These are phyloP conservation scores for Podilymbus podiceps DNA, from an alignment of 2,113 vertebrate species.

Conservation along the genomic window DNA sequence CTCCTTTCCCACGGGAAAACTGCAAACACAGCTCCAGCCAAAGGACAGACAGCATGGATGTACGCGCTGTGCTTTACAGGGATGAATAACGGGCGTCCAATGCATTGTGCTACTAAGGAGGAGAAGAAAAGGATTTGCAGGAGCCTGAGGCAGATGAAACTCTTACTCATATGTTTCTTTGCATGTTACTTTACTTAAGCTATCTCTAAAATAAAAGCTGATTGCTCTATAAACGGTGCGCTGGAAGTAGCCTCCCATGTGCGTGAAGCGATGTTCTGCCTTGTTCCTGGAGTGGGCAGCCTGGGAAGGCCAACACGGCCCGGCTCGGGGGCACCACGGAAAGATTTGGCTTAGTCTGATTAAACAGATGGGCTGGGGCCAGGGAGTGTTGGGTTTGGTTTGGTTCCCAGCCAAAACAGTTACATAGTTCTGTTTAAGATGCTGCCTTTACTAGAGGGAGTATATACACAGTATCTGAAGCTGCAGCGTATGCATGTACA, in stretches of 20 bases:
- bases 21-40: neutral
- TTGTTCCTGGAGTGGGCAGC: neutral
- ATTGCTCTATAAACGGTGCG: neutral
- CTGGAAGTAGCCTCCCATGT: neutral
- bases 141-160: slow-evolving; percentile 50
- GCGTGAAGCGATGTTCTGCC: neutral
- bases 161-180: slow-evolving; percentile 43
- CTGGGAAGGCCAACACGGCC: neutral
- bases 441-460: neutral
- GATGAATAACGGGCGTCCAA: neutral
- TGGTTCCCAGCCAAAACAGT: neutral
- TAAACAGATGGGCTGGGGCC: neutral
- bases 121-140: slow-evolving; percentile 20
- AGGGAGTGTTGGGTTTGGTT: neutral
- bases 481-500: rapidly evolving
- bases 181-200: slow-evolving; percentile 52
- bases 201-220: slow-evolving; percentile 42
- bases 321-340: neutral
- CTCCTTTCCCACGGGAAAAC: slow-evolving; percentile 35
- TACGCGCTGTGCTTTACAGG: neutral
- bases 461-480: neutral
- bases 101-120: neutral
- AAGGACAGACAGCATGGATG: neutral
- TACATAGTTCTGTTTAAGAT: neutral
- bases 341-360: neutral